Evolutionary conservation across 2,888 invertebrate genomes (phyloP), one percentile per base, ranked within the genome.

Genomic region (Taenaris catops): DNA sequence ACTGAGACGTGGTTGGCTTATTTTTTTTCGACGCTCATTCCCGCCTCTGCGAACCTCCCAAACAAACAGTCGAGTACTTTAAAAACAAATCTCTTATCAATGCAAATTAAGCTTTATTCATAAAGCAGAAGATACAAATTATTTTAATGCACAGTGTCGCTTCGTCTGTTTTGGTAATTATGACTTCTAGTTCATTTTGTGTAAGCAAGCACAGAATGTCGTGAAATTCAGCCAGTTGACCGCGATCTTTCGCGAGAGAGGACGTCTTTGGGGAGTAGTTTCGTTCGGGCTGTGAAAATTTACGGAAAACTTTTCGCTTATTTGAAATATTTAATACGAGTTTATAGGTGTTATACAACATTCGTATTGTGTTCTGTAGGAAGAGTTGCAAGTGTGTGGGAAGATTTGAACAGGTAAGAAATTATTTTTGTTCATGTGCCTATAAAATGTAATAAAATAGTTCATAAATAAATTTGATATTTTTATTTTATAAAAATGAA

Each of bases 1-100:
- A 81, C 65, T 69, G 83, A 76, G 80, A 78, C 84, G 83, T 75
- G 86, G 86, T 86, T 86, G 86, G 86, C 70, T 84, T 86, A 83
- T 80, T 84, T 86, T 84, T 84, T 86, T 84, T 83, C 73, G 66
- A 67, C 74, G 75, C 73, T 84, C 84, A 84, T 84, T 86, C 84
- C 84, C 86, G 86, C 86, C 86, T 84, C 76, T 75, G 76, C 60
- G 83, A 68, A 81, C 84, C 84, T 83, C 84, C 86, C 86, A 86
- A 86, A 84, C 84, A 86, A 86, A 86, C 80, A 84, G 66, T 64
- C 55, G 61, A 75, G 73, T 65, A 78, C 75, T 80, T 80, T 71
- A 73, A 83, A 83, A 86, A 84, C 83, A 84, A 64, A 55, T 63
- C 68, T 46, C 3, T 9, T 17, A 8, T 1, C 23, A 17, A 8